These are phyloP conservation scores for Neodiprion virginianus DNA, from an alignment of 1,140 invertebrate genomes.

Conservation along the genomic window DNA sequence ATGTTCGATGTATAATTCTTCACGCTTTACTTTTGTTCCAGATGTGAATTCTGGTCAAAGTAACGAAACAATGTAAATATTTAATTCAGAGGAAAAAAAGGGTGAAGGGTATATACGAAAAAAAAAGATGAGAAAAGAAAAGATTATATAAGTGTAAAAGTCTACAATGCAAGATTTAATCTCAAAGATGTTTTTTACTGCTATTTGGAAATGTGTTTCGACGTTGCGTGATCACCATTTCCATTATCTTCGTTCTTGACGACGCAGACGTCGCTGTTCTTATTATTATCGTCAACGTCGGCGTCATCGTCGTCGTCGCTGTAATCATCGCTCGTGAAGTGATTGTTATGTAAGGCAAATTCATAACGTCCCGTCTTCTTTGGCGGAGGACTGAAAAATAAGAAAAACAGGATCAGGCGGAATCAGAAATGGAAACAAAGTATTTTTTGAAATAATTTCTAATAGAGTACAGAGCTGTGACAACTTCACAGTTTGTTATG, in stretches of 20 bases:
- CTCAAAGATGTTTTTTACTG: no score
- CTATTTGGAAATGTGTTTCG: no score
- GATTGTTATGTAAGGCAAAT: constrained; percentile 44
- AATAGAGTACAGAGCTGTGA: no score
- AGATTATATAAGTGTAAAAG: neutral
- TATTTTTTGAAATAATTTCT: neutral
- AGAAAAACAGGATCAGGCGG: constrained; percentile 15
- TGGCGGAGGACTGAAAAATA: constrained; percentile 60
- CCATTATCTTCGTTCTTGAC: no score
- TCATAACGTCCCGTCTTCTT: constrained; percentile 62
- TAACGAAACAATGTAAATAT: neutral
- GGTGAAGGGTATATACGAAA: neutral
- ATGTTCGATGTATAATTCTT: no score
- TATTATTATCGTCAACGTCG: constrained; percentile 21
- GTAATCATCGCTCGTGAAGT: constrained; percentile 59
- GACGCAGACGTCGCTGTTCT: no score
- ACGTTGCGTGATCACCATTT: no score
- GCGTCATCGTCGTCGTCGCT: constrained; percentile 60
- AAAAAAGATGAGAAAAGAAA: neutral
- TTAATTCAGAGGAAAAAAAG: neutral
- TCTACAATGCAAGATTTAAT: no score
- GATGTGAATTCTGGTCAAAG: no score
- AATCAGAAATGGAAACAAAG: constrained; percentile 10
- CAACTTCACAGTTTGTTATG: no score
- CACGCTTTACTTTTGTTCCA: no score